Percentiles rank a stretch among this genome's conserved stretches.
Conservation (phyloP, 1,140 invertebrate species). For the Drosophila asahinai region DNA sequence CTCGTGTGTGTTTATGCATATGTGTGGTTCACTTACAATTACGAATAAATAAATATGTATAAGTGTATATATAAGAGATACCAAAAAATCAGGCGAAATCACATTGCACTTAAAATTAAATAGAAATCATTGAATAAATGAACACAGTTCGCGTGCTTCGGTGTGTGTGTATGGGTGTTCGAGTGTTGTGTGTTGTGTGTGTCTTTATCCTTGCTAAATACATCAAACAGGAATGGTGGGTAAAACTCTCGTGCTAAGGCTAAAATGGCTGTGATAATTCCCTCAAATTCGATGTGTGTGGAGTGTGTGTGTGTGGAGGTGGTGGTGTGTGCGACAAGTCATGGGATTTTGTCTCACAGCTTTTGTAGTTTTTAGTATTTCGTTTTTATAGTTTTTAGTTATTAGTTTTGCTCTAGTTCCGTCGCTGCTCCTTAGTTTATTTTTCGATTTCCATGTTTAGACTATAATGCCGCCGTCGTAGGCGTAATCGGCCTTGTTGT, state of each 20-base stretch:
- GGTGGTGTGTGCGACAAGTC: constrained; percentile 36
- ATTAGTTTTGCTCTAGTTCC: constrained; percentile 57
- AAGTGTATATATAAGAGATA: constrained; percentile 25
- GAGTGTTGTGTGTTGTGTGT: constrained; percentile 39
- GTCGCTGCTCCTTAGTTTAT: constrained; percentile 36
- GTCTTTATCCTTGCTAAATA: constrained; percentile 67
- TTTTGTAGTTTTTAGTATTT: constrained; percentile 33
- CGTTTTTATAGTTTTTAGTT: constrained; percentile 37
- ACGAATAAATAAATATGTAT: constrained; percentile 30
- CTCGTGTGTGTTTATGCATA: too few species aligned
- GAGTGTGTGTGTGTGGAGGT: constrained; percentile 22
- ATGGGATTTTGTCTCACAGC: constrained; percentile 58
- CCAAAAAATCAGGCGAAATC: constrained; percentile 48
- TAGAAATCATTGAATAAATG: constrained; percentile 61
- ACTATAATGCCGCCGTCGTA: constrained; percentile 83
- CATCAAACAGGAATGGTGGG: constrained; percentile 81
- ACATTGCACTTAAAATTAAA: constrained; percentile 79
- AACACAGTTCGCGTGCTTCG: constrained; percentile 76
- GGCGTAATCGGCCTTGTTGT: constrained; percentile 93
- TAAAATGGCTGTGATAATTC: constrained; percentile 72
- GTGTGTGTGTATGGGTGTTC: constrained; percentile 41
- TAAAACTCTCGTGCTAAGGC: constrained; percentile 80
- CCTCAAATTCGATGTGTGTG: constrained; percentile 51
- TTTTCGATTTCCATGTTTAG: constrained; percentile 41
- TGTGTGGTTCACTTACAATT: constrained; percentile 43